Evolutionary conservation across 2,888 invertebrate species (phyloP).

Genomic region (Drosophila mettleri): DNA sequence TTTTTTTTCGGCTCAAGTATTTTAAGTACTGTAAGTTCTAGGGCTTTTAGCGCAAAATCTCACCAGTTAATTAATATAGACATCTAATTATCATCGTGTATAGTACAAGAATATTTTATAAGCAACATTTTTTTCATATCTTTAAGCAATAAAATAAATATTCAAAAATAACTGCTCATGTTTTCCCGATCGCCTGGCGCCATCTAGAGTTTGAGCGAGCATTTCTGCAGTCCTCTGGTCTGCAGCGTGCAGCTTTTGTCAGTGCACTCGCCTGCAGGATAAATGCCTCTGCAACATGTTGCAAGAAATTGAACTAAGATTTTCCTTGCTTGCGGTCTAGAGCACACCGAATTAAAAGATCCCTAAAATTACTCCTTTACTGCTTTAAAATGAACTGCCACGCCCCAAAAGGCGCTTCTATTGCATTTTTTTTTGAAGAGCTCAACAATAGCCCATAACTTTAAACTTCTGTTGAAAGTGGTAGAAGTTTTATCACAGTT

Average conservation of each 20-base stretch:
- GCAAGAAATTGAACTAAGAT: no score
- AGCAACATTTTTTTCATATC: conserved; percentile 50
- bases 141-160: conserved; percentile 29
- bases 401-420: no score
- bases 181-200: conserved; percentile 1
- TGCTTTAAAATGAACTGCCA: no score
- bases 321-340: no score
- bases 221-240: neutral
- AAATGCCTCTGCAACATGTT: no score
- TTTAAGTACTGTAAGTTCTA: conserved; percentile 58
- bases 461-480: no score
- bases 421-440: no score
- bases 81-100: conserved; percentile 24
- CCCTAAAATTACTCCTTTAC: no score
- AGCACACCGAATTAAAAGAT: no score
- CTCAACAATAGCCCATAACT: no score
- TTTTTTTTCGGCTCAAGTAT: conserved; percentile 31
- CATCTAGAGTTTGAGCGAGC: neutral
- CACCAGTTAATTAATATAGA: conserved; percentile 67
- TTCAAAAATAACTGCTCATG: neutral
- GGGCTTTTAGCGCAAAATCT: conserved; percentile 48
- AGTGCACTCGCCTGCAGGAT: no score
- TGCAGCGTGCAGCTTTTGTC: conserved; percentile 4
- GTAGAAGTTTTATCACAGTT: no score
- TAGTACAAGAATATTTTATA: conserved; percentile 29